A percentile compares a stretch with the other conserved stretches of the same genome.
These are phyloP conservation scores for Chloropsis cyanopogon DNA, from an alignment of 2,113 vertebrate genomes.

Conservation along the genomic window DNA sequence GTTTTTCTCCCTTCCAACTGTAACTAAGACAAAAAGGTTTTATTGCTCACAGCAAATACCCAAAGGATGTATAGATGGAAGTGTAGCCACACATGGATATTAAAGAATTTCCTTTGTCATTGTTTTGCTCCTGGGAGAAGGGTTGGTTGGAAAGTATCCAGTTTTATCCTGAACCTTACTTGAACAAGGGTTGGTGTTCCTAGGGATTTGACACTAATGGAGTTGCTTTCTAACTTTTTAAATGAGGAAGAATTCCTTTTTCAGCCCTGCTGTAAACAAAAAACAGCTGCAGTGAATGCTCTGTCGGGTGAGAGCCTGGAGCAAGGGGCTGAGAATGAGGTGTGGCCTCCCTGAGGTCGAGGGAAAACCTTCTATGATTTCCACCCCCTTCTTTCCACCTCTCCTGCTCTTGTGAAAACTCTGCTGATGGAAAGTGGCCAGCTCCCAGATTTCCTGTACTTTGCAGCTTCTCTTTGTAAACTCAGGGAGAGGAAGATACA, in stretches of 20 bases:
- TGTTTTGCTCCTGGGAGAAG: neutral
- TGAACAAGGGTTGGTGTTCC: neutral
- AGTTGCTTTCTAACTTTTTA: slow-evolving; percentile 45
- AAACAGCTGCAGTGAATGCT: neutral
- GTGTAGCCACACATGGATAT: neutral
- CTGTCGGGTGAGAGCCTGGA: neutral
- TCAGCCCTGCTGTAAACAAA: slow-evolving; percentile 17
- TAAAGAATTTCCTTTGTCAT: neutral
- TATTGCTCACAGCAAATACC: neutral
- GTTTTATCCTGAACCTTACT: neutral
- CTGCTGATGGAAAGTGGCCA: neutral
- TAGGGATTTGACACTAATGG: slow-evolving; percentile 1
- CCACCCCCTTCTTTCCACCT: neutral
- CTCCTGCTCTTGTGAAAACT: neutral
- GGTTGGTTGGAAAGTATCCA: neutral
- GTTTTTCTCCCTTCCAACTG: neutral
- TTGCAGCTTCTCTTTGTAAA: neutral
- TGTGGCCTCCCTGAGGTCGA: neutral
- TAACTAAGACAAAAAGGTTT: neutral
- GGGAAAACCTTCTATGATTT: neutral
- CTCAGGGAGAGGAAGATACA: rapidly evolving
- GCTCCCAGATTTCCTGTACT: neutral
- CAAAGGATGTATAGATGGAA: neutral
- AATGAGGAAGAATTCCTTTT: slow-evolving; percentile 55
- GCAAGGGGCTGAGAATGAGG: neutral